A percentile compares a stretch with the other conserved stretches of the same genome.
Evolutionary conservation across 2,797 vertebrate genomes (phyloP).

Genomic region (Arrhamphus sclerolepis): DNA sequence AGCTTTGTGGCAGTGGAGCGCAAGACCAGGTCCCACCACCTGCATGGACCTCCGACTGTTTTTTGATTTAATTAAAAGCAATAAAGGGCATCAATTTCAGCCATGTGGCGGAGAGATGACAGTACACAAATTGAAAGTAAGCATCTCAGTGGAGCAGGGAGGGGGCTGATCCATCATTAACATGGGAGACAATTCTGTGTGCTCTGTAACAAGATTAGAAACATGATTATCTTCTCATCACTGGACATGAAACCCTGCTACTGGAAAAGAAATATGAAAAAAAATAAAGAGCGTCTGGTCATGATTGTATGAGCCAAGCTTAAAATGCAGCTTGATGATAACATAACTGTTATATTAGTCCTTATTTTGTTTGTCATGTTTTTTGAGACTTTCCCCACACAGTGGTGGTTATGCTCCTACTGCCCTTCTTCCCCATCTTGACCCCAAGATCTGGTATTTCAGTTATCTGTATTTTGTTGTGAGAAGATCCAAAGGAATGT

Average conservation of each 20-base stretch:
- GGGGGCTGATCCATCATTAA: slow-evolving; percentile 79
- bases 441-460: slow-evolving; percentile 25
- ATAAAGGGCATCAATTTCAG: slow-evolving; percentile 81
- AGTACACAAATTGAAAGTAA: slow-evolving; percentile 87
- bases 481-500: slow-evolving; percentile 62
- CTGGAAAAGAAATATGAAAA: slow-evolving; percentile 6
- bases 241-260: slow-evolving; percentile 61
- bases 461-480: slow-evolving; percentile 30
- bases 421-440: neutral
- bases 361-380: slow-evolving; percentile 44
- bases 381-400: slow-evolving; percentile 47
- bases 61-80: slow-evolving; percentile 85
- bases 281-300: slow-evolving; percentile 10
- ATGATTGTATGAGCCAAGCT: slow-evolving; percentile 19
- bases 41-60: slow-evolving; percentile 69
- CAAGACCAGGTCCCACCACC: slow-evolving; percentile 55
- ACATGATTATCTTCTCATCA: slow-evolving; percentile 78
- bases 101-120: slow-evolving; percentile 77
- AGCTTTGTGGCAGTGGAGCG: slow-evolving; percentile 59
- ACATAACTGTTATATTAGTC: slow-evolving; percentile 15
- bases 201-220: slow-evolving; percentile 85
- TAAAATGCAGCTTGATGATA: slow-evolving; percentile 3
- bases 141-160: slow-evolving; percentile 72
- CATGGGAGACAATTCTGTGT: slow-evolving; percentile 81
- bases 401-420: slow-evolving; percentile 40